These are phyloP conservation scores for Cryptomyrus ogoouensis DNA, from an alignment of 2,113 vertebrate species.

Conservation along the genomic window DNA sequence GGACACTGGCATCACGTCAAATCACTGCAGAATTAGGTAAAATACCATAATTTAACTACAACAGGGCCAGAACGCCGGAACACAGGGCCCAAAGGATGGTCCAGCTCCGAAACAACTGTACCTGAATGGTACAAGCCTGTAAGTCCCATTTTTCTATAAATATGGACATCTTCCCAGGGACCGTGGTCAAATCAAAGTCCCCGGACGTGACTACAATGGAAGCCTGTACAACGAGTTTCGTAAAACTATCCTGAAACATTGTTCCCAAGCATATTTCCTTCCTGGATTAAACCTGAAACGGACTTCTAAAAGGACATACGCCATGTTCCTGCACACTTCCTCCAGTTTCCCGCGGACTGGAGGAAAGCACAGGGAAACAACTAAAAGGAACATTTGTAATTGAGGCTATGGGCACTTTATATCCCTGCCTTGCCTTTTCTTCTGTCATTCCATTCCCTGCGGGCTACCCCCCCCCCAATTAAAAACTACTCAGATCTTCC, in stretches of 20 bases:
- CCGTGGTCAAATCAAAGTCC: not conserved
- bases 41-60: not conserved
- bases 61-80: not conserved
- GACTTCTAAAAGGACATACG: not conserved
- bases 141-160: not conserved
- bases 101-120: not conserved
- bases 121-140: not conserved
- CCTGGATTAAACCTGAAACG: not conserved
- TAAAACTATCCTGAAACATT: not conserved
- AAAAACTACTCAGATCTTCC: not conserved
- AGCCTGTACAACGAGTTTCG: not conserved
- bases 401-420: not conserved
- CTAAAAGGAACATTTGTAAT: not conserved
- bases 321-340: not conserved
- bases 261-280: not conserved
- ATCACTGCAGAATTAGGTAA: not conserved
- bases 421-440: not conserved
- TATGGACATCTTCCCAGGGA: not conserved
- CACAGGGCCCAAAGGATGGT: not conserved
- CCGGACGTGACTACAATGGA: not conserved
- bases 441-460: not conserved
- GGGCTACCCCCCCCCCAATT: not conserved
- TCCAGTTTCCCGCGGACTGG: not conserved
- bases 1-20: not conserved
- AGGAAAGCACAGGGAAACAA: not conserved